phyloP scores from a whole-genome alignment of 1,140 invertebrate species.

The Marisa cornuarietis region DNA sequence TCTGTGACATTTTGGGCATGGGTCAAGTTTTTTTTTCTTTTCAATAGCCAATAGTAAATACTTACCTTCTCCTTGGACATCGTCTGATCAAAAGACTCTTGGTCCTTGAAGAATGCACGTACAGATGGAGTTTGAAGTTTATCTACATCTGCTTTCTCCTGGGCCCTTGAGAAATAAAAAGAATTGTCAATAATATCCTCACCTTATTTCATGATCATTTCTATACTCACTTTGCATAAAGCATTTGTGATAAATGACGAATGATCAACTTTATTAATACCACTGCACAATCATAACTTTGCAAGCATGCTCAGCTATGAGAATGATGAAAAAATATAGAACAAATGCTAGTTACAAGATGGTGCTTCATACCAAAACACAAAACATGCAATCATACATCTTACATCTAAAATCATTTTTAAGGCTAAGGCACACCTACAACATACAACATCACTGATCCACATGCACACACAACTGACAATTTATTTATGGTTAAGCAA shows the following conservation, averaged over 20 bases:
- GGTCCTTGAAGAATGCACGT: conserved; percentile 62
- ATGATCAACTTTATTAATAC: too few species aligned
- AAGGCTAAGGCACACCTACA: too few species aligned
- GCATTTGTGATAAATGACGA: too few species aligned
- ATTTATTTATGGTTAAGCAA: too few species aligned
- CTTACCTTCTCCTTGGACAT: conserved; percentile 63
- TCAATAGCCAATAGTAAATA: neutral
- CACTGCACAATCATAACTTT: neutral
- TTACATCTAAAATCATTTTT: too few species aligned
- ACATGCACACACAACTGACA: too few species aligned
- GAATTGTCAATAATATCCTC: neutral
- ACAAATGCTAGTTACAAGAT: neutral
- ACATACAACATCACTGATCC: too few species aligned
- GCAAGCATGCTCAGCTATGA: neutral
- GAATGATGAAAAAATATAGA: neutral
- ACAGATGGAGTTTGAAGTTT: conserved; percentile 60
- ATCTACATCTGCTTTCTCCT: conserved; percentile 66
- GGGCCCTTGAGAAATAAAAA: conserved; percentile 48
- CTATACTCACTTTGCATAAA: too few species aligned
- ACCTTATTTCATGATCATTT: too few species aligned
- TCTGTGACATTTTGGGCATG: neutral
- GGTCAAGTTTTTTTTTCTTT: neutral
- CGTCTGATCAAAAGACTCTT: conserved; percentile 57
- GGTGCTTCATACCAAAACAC: neutral
- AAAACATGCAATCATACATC: neutral